These are phyloP conservation scores for Sphenopsis melanotis DNA, from an alignment of 2,797 vertebrate species.

Conservation along the genomic window DNA sequence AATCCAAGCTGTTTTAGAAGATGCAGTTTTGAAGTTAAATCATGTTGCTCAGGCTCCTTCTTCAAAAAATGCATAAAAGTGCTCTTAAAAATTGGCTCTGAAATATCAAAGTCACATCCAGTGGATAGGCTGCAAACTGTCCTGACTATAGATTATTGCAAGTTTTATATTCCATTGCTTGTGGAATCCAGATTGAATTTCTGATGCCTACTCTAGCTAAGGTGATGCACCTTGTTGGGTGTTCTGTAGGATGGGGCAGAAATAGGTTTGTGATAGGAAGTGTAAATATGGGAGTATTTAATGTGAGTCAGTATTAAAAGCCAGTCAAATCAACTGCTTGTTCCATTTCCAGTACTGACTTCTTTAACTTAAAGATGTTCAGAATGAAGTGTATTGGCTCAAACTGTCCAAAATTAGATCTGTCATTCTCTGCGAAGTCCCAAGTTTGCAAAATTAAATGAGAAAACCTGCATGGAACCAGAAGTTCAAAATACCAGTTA, in stretches of 20 bases:
- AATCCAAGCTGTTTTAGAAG: neutral
- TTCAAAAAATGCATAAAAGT: neutral
- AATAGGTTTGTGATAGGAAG: neutral
- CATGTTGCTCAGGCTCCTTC: neutral
- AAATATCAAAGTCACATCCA: neutral
- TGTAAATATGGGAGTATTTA: neutral
- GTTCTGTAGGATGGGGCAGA: neutral
- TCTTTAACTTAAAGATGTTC: neutral
- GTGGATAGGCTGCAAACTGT: neutral
- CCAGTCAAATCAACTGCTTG: neutral
- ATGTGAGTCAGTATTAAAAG: neutral
- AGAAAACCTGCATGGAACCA: neutral
- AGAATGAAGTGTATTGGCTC: neutral
- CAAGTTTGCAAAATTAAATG: neutral
- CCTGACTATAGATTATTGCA: fast-evolving
- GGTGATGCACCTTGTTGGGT: neutral
- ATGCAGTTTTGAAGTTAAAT: neutral
- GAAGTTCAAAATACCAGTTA: neutral
- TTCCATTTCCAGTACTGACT: neutral
- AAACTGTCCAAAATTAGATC: neutral
- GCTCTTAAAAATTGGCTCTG: neutral
- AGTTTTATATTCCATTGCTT: neutral
- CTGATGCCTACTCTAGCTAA: neutral
- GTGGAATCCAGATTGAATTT: neutral
- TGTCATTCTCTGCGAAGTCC: neutral